Evolutionary conservation across 2,113 vertebrate species (phyloP).

Genomic region (Macrotus californicus): DNA sequence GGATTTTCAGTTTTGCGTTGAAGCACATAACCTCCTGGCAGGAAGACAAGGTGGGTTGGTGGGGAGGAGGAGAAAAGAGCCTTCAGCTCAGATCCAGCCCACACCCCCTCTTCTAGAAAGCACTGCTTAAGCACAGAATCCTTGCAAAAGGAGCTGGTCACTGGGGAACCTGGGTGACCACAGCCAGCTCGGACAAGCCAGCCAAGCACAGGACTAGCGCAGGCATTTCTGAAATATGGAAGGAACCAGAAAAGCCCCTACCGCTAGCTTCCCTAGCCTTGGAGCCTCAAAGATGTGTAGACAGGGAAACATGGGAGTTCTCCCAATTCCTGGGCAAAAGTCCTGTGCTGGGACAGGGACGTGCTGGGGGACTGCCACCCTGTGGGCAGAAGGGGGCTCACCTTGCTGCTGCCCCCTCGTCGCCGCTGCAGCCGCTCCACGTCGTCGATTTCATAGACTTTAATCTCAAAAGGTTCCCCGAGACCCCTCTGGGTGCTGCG

Average conservation of each 20-base stretch:
- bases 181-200: not conserved
- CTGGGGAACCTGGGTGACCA: accelerated
- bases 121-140: accelerated
- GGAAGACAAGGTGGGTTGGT: not conserved
- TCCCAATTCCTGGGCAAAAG: not conserved
- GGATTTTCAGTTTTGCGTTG: conserved; percentile 90
- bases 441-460: conserved; percentile 98
- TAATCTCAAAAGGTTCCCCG: conserved; percentile 95
- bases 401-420: conserved; percentile 85
- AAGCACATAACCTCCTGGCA: conserved; percentile 87
- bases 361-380: accelerated
- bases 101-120: not conserved
- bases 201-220: accelerated
- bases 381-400: conserved; percentile 45
- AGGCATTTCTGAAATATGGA: not conserved
- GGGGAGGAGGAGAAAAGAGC: not conserved
- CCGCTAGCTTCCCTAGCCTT: accelerated
- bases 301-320: accelerated
- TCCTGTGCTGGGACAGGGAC: not conserved
- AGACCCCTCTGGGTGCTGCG: conserved; percentile 81
- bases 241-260: not conserved
- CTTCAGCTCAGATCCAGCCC: not conserved
- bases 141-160: not conserved
- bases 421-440: conserved; percentile 93
- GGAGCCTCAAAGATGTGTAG: accelerated